Conservation (phyloP, 2,113 vertebrate species). For the Xyliphius kryptos region DNA sequence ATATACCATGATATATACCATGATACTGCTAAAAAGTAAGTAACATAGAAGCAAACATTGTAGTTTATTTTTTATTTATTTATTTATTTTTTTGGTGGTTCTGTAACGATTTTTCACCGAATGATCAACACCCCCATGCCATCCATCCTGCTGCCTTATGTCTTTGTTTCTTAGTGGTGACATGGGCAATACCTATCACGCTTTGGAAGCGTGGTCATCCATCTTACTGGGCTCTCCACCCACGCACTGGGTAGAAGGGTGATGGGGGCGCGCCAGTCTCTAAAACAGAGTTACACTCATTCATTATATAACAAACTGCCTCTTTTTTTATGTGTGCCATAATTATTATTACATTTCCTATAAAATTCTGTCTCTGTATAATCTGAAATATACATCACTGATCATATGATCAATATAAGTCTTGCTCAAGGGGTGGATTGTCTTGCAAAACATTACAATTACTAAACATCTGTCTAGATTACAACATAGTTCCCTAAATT, state of each 20-base stretch:
- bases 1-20: too few relatives aligned
- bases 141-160: slow-evolving; percentile 35
- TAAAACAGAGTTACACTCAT: slow-evolving; percentile 16
- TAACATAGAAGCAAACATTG: too few relatives aligned
- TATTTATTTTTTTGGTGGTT: slow-evolving; percentile 17
- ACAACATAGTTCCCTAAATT: too few relatives aligned
- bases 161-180: slow-evolving; percentile 42
- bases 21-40: too few relatives aligned
- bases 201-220: slow-evolving; percentile 37
- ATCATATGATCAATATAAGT: too few relatives aligned
- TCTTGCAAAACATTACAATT: not conserved
- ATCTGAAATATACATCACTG: too few relatives aligned
- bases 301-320: slow-evolving; percentile 14
- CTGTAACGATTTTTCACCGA: slow-evolving; percentile 35
- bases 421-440: not conserved
- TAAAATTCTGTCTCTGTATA: too few relatives aligned
- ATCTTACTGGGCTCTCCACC: slow-evolving; percentile 41
- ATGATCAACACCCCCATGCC: slow-evolving; percentile 36
- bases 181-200: slow-evolving; percentile 43
- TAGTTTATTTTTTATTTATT: too few relatives aligned
- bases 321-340: not conserved
- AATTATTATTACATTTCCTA: not conserved
- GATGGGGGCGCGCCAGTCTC: slow-evolving; percentile 31
- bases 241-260: slow-evolving; percentile 31
- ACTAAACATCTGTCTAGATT: too few relatives aligned